Base-by-base conservation (phyloP, 1,140 invertebrate species). In the Drosophila lacertosa region DNA sequence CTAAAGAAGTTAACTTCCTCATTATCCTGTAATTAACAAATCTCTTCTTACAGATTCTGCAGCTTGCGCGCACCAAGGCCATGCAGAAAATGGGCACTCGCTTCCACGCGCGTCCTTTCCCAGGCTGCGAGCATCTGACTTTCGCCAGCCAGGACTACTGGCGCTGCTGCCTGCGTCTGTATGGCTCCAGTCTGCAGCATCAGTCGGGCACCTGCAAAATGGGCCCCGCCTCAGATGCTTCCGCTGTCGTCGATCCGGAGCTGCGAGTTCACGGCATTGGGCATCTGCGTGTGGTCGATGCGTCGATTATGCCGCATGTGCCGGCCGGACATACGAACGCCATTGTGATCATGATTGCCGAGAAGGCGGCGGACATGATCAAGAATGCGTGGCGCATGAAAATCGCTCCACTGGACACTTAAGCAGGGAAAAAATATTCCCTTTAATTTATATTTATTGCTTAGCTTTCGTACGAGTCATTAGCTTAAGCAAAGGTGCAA, bases 171-270 rank as follows among this genome's bases (percentile, higher is more conserved):
- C 92, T 95, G 4, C 93, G 94, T 53, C 93, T 94, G 35, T 93
- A 95, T 15, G 93, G 94, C 1, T 94, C 94, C 33, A 95, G 95
- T n/a, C 89, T 96, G 35, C 95, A 95, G 54, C 96, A 97, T 90
- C 95, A 96, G 90, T 93, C 94, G 1, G 93, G 94, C 0, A 96
- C 96, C 0, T 95, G 93, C 39, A 96, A 95, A 90, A 97, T 97
- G 96, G 97, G 97, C 0, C 94, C 95, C 0, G 18, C 71, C 0
- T 88, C 83, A 0, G 96, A 97, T 86, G 79, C 92, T 1, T 89
- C 92, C 18, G 94, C 96, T 0, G 96, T 98, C 0, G 96, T 98
- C 0, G 94, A 97, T 90, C 92, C 94, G 0, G 82, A 95, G 69
- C 91, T 98, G 1, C 93, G 92, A 77, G 96, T 96, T 0, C 93